phyloP scores from a whole-genome alignment of 2,113 vertebrate species.

The Campylomormyrus tamandua region DNA sequence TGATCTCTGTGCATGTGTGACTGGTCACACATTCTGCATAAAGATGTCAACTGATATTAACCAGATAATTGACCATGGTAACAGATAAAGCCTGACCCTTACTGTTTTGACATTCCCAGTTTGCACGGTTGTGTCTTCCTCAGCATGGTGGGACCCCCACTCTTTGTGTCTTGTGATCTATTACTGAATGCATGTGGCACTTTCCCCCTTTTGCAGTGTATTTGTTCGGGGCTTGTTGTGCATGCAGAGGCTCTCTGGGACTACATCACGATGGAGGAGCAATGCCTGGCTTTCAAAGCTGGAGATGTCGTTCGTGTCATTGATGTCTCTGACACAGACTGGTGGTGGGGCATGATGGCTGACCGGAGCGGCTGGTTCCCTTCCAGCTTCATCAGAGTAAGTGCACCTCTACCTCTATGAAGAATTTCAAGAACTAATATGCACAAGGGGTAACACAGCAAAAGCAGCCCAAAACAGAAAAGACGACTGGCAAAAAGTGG shows the following conservation, averaged over 20 bases:
- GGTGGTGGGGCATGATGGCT: conserved; percentile 91
- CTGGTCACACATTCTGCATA: conserved; percentile 32
- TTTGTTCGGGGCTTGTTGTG: conserved; percentile 70
- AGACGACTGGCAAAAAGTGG: too few relatives aligned
- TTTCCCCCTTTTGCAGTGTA: conserved; percentile 58
- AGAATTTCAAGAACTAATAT: too few relatives aligned
- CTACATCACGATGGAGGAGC: conserved; percentile 96
- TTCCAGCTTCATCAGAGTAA: conserved; percentile 89
- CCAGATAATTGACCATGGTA: not conserved
- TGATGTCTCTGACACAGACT: conserved; percentile 88
- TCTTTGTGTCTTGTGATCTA: not conserved
- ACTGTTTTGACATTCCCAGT: not conserved
- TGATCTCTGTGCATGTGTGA: not conserved
- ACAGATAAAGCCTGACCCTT: not conserved
- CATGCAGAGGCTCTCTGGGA: conserved; percentile 96
- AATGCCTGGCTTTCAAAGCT: conserved; percentile 94
- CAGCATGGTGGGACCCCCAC: not conserved
- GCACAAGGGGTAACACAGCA: too few relatives aligned
- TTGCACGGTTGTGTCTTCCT: not conserved
- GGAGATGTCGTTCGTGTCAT: conserved; percentile 90
- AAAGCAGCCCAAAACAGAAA: too few relatives aligned
- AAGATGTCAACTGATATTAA: not conserved
- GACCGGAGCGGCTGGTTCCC: conserved; percentile 94
- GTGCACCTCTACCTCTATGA: conserved; percentile 15
- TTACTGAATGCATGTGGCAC: not conserved